Base-by-base conservation (phyloP, 2,888 invertebrate species). In the Pristionchus japonicus region DNA sequence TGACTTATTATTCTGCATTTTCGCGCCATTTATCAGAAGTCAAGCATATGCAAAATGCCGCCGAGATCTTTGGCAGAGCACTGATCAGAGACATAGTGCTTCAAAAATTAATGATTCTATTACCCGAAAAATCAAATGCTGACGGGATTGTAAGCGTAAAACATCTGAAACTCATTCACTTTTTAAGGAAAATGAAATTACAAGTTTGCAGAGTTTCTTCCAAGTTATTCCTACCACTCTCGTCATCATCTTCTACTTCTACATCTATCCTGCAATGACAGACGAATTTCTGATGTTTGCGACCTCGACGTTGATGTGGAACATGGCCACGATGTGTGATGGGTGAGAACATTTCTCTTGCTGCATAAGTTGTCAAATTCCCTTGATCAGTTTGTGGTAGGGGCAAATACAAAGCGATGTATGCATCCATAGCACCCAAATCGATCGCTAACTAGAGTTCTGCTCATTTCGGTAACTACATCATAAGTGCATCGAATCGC, bases 211-310 rank as follows among this genome's bases (percentile, higher is more conserved):
- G 70, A 34, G 34, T 17, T 34, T 70, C 17, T 70, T 34, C 37
- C 70, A 70, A 11, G 31, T 34, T 34, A 31, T 70, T 1, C 70
- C 70, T 15, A 70, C 70, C 70, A 70, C 70, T 0, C 70, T 70
- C 37, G 70, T 70, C 31, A 70, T 70, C n/a, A 34, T 70, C 70
- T 70, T 70, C 31, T 70, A 70, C 34, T 70, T 70, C 70, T 70
- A 70, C 70, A 37, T 70, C 34, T 70, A 37, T 17, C 70, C 70
- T 3, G 70, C 37, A 20, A 70, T 70, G 70, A 34, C 31, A 17
- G 37, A 70, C 34, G 70, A 70, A 34, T 70, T 70, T 17, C 70
- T 37, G 13, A 70, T 70, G 37, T 37, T 70, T 17, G 70, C 70
- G n/a, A 34, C 70, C 13, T 70, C 70, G 4, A 70, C 70, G 31